Base-by-base conservation (phyloP, 1,140 invertebrate genomes). In the Dreissena polymorpha region DNA sequence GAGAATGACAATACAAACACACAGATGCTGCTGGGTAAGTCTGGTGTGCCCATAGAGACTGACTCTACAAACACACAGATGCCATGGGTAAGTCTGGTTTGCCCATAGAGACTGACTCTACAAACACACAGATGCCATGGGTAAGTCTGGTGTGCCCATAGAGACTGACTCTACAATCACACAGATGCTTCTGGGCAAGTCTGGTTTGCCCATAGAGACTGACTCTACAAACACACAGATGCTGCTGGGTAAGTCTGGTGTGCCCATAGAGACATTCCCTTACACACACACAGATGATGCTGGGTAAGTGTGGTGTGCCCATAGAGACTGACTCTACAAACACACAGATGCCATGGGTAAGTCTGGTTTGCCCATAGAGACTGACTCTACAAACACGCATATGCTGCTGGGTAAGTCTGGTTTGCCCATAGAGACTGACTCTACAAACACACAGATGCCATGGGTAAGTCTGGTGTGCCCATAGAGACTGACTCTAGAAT, bases 21-120 rank as follows among this genome's bases (percentile, higher is more conserved):
- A 8, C 97, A 98, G 88, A 97, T 98, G 96, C 93, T 98, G 25
- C 93, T 98, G 57, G 97, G 96, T 96, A 92, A 91, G 88, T 89
- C 60, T 12, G 16, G 8, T 63, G 18, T 63, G 18, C 39, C 39
- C n/a, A 96, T 96, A 50, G 97, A 98, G 93, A 95, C 95, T 0
- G 97, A 98, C 94, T 95, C 97, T 2, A 94, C 95, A 78, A 98
- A 98, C 92, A 97, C 97, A 8, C 97, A 98, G 88, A 97, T 98
- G 96, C 93, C 98, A 25, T 98, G 57, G 97, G 96, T 96, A 92
- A 91, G 88, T 89, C 60, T 12, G 16, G 8, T 63, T 8, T 98
- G 23, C 95, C 97, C 94, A 96, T 96, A 50, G 97, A 98, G 93
- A 95, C 95, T 0, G 97, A 98, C 94, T 95, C 97, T 2, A 94